These are phyloP conservation scores for Pteronotus mesoamericanus DNA, from an alignment of 2,797 vertebrate genomes.

Conservation along the genomic window DNA sequence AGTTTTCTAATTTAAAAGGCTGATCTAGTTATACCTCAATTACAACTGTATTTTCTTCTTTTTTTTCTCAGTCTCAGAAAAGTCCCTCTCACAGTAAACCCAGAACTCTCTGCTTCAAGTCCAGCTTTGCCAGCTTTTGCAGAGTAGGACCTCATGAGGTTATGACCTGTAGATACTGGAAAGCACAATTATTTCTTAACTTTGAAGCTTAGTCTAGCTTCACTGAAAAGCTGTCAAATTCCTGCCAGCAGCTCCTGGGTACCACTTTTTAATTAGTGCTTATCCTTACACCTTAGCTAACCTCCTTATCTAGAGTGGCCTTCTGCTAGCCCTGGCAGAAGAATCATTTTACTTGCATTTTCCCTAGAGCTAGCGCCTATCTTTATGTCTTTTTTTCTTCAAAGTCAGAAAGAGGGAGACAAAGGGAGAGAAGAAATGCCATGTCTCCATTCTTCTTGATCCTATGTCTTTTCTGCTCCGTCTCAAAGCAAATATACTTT, in stretches of 20 bases:
- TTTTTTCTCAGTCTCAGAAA: background rate
- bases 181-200: background rate
- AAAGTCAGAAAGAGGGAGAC: background rate
- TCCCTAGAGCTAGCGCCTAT: background rate
- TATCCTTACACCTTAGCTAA: background rate
- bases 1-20: background rate
- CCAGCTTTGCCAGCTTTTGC: background rate
- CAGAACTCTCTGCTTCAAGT: background rate
- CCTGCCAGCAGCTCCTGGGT: background rate
- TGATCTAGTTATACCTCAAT: background rate
- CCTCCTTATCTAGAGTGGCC: background rate
- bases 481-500: background rate
- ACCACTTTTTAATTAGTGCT: slow-evolving; percentile 4
- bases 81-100: background rate
- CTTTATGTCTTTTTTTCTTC: background rate
- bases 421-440: background rate
- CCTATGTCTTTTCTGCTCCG: background rate
- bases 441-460: background rate
- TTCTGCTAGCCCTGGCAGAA: background rate
- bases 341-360: background rate
- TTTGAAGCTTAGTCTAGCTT: background rate
- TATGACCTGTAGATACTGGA: background rate
- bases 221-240: background rate
- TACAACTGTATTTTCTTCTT: background rate
- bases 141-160: background rate